Conservation (phyloP, 2,888 invertebrate genomes). For the Erebia palarica region DNA sequence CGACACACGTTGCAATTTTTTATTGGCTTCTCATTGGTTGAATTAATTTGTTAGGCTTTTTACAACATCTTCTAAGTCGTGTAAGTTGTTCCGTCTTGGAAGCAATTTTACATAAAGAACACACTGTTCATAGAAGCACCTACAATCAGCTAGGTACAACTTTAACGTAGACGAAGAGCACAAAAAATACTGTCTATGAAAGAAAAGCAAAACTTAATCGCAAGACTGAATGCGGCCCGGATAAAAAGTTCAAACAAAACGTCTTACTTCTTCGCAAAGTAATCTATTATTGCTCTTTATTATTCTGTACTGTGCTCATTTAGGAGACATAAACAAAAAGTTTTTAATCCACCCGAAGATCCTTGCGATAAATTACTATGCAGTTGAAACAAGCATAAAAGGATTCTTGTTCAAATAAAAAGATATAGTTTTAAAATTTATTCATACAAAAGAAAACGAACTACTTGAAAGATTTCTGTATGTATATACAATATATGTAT, state of each 20-base stretch:
- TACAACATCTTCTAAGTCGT: no score
- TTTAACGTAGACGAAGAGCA: background rate
- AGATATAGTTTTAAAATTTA: slow-evolving; percentile 4
- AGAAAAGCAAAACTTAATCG: slow-evolving; percentile 10
- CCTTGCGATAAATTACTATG: slow-evolving; percentile 33
- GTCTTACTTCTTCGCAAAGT: slow-evolving; percentile 35
- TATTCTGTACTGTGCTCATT: slow-evolving; percentile 35
- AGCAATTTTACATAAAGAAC: no score
- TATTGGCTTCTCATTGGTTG: no score
- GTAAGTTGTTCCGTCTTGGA: no score
- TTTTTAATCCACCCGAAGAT: slow-evolving; percentile 37
- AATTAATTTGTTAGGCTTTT: no score
- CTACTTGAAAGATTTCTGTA: background rate
- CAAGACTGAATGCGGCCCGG: slow-evolving; percentile 11
- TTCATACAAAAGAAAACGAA: slow-evolving; percentile 1
- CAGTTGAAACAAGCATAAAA: slow-evolving; percentile 15
- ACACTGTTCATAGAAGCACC: no score
- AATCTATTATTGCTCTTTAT: slow-evolving; percentile 36
- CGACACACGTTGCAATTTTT: no score
- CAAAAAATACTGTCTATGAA: background rate
- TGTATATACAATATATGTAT: no score
- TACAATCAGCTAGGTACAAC: no score
- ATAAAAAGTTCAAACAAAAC: slow-evolving; percentile 32
- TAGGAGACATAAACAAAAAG: slow-evolving; percentile 38
- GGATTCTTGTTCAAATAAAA: slow-evolving; percentile 8